Base-by-base conservation (phyloP, 2,888 invertebrate genomes). In the Megalurothrips usitatus region DNA sequence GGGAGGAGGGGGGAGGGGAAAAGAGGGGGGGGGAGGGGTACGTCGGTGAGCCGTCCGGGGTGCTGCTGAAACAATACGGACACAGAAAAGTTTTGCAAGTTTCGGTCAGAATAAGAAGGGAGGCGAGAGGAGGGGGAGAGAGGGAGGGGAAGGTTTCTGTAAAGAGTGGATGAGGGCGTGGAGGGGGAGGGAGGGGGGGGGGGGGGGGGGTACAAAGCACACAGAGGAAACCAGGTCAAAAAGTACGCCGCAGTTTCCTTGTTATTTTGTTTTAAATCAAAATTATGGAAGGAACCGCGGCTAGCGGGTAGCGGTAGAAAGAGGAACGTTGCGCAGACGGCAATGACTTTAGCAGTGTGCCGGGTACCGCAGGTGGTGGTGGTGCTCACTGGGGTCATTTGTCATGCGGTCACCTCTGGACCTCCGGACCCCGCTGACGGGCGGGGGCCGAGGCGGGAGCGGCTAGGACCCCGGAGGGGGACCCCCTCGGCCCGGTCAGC, bases 41-140 rank as follows among this genome's bases (percentile, higher is more conserved):
- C 23, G 68, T n/a, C 26, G 68, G 68, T 26, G n/a, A 12, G 68
- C 8, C 68, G 68, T 26, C 12, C 68, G 34, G 34, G 34, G 34
- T 43, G 34, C 34, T 43, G 34, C 34, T 26, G 68, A 26, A 75
- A 75, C 68, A 75, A 75, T 75, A 75, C 68, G 68, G 68, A 75
- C 68, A 75, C 68, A 75, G 68, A 75, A 75, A 75, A 75, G 68
- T 75, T 75, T 75, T 75, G 68, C 68, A 75, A 75, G 68, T 75
- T 75, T 75, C 26, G 68, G 68, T 75, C 68, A 23, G 68, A 75
- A 26, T 23, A 26, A 75, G 68, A 23, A 10, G 12, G 26, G 23
- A 12, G 23, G 68, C 0, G 68, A 68, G 2, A n/a, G 68, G 68
- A 68, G 23, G 12, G 68, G 17, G 14, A 58, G 58, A 14, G 58